A percentile compares a stretch with the other conserved stretches of the same genome.
These are phyloP conservation scores for Ceryle rudis DNA, from an alignment of 2,797 vertebrate species.

Conservation along the genomic window DNA sequence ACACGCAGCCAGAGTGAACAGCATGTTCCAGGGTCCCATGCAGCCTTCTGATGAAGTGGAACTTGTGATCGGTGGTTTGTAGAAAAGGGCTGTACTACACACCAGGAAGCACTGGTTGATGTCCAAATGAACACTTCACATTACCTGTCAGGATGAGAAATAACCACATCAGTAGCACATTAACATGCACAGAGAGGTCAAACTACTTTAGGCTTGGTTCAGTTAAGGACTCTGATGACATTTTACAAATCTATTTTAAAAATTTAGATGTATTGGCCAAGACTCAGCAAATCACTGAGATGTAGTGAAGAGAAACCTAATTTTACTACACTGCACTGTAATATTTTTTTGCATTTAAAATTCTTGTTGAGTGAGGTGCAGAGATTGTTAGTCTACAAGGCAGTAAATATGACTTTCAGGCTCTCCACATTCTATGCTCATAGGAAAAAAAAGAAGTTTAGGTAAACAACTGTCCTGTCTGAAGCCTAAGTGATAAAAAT, in stretches of 20 bases:
- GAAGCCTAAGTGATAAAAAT: not conserved
- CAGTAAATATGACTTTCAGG: not conserved
- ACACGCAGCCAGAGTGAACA: slow-evolving; percentile 35
- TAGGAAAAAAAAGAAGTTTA: not conserved
- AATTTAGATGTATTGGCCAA: not conserved
- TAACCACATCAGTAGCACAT: not conserved
- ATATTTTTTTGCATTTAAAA: not conserved
- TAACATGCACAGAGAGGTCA: not conserved
- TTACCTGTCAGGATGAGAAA: slow-evolving; percentile 70
- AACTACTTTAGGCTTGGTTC: not conserved
- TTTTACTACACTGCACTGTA: not conserved
- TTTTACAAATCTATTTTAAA: not conserved
- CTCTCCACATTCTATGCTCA: not conserved
- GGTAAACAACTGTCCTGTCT: not conserved
- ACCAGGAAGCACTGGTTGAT: slow-evolving; percentile 36
- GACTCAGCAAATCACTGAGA: not conserved
- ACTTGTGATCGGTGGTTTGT: slow-evolving; percentile 22
- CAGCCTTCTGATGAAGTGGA: slow-evolving; percentile 62
- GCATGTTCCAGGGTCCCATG: slow-evolving; percentile 62
- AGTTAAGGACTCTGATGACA: not conserved
- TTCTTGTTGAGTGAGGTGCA: not conserved
- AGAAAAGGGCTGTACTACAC: slow-evolving; percentile 61
- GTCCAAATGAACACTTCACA: slow-evolving; percentile 69
- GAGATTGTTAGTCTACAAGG: not conserved
- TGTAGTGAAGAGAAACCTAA: not conserved